Evolutionary conservation across 2,888 invertebrate genomes (phyloP).

Genomic region (Drosophila neutralis): DNA sequence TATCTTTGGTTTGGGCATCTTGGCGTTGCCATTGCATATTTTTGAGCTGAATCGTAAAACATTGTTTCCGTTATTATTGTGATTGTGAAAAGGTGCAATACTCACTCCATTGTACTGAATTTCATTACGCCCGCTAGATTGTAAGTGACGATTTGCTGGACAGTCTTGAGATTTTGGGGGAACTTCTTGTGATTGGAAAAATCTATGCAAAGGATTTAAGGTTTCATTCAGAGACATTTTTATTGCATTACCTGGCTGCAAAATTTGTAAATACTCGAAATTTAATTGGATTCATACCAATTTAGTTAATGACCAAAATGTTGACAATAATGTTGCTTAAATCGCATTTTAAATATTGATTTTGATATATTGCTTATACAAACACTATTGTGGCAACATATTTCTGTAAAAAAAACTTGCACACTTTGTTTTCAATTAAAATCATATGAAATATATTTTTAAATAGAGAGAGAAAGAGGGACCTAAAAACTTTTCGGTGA

Average conservation of each 20-base stretch:
- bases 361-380: neutral
- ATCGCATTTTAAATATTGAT: slow-evolving; percentile 15
- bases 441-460: neutral
- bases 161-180: slow-evolving; percentile 16
- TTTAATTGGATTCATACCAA: slow-evolving; percentile 60
- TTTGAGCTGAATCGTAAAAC: neutral
- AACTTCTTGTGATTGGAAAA: slow-evolving; percentile 7
- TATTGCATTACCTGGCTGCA: slow-evolving; percentile 24
- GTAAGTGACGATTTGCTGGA: neutral
- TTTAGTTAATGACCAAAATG: slow-evolving; percentile 28
- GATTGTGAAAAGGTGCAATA: no score
- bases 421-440: neutral
- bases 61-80: neutral
- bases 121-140: neutral
- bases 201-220: slow-evolving; percentile 4
- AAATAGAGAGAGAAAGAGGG: neutral
- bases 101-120: slow-evolving; percentile 15
- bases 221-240: neutral
- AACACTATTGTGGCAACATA: neutral
- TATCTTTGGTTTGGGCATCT: neutral
- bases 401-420: neutral
- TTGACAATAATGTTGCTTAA: neutral
- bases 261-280: slow-evolving; percentile 62
- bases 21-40: neutral
- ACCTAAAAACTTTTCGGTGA: no score